phyloP scores from a whole-genome alignment of 2,888 invertebrate genomes.

The Bugula neritina region DNA sequence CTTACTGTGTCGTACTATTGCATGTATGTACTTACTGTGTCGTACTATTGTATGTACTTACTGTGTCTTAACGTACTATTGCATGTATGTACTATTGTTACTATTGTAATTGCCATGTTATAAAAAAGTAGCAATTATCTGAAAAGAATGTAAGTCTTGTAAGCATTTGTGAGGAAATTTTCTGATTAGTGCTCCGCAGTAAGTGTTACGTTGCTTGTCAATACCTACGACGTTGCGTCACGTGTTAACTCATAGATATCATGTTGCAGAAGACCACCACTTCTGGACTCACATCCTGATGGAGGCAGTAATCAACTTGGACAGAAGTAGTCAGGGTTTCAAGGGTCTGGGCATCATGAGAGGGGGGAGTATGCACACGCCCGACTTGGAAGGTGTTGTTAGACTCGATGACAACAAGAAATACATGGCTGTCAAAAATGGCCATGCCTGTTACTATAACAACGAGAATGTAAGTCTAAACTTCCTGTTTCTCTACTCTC shows the following conservation, averaged over 20 bases:
- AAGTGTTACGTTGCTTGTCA: no score
- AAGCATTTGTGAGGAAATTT: no score
- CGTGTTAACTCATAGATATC: no score
- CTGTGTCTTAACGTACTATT: no score
- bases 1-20: not conserved
- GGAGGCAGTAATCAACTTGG: slow-evolving; percentile 37
- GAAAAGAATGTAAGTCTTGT: no score
- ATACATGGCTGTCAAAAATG: slow-evolving; percentile 44
- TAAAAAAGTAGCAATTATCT: no score
- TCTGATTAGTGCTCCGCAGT: no score
- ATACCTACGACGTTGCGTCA: no score
- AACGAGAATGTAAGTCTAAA: slow-evolving; percentile 39
- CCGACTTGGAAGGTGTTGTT: slow-evolving; percentile 43
- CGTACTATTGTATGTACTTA: not conserved
- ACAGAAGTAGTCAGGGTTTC: not conserved
- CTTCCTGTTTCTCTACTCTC: no score
- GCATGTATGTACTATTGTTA: no score
- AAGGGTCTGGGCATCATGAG: slow-evolving; percentile 29
- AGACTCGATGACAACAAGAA: slow-evolving; percentile 41
- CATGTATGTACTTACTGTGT: no score
- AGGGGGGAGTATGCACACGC: slow-evolving; percentile 39
- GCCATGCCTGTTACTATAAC: slow-evolving; percentile 46
- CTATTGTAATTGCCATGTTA: no score
- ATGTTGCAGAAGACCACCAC: slow-evolving; percentile 42
- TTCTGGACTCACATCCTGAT: slow-evolving; percentile 45